Base-by-base conservation (phyloP, 1,140 invertebrate species). In the Orius laevigatus region DNA sequence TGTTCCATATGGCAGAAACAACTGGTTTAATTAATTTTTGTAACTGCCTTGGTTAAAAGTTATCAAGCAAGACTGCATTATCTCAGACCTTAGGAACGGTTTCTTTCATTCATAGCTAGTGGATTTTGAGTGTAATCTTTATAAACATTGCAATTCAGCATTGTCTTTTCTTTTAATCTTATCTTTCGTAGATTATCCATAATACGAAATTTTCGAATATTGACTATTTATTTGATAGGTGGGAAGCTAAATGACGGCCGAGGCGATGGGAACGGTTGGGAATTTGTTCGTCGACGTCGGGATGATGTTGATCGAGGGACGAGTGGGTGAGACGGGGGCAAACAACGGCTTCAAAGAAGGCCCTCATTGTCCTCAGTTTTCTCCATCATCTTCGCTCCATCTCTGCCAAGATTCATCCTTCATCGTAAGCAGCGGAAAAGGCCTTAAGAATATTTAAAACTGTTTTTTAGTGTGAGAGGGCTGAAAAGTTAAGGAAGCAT, bases 301-400 rank as follows among this genome's bases (percentile, higher is more conserved):
- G 10, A 53, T 53, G 32, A 51, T 58, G 53, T 49, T 58, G 25
- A 51, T 58, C 16, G 57, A 58, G 43, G 57, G 57, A 9, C 18
- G 57, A 33, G 11, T 55, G 32, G 49, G 53, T 1, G 50, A 49
- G 32, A 34, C 36, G 1, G 40, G 35, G 6, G 50, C 48, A 11
- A 48, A 41, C 33, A 45, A 51, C 25, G 55, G 52, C 10, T 77
- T 79, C 61, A 71, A 71, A 52, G 78, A 81, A 61, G 80, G 81
- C 14, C 79, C 79, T 5, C 81, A 84, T 58, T 81, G 78, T 64
- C 56, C 67, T 50, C 64, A 59, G 36, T 51, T 68, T 48, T 60
- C 66, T 57, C 46, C 63, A n/a, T 39, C 36, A 12, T 18, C 36
- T 11, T 48, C 36, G 10, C 46, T 39, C 11, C 35, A 38, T 34